Evolutionary conservation across 2,797 vertebrate genomes (phyloP), one percentile per base, ranked within the genome.

Genomic region (Lacerta viridis): DNA sequence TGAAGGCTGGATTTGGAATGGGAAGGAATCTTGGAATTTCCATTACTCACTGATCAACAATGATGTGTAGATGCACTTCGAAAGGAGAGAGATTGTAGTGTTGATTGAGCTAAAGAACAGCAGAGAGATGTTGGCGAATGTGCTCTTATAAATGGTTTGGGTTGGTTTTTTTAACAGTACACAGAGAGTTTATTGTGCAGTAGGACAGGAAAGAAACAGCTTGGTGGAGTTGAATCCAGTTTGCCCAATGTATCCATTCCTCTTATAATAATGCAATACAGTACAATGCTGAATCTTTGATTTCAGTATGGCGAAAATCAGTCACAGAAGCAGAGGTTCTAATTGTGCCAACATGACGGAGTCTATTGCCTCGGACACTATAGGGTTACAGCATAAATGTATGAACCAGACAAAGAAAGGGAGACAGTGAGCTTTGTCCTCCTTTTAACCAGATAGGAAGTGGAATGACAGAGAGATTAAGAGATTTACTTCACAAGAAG

Each of bases 391-490:
- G 25, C 77, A 25, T n/a, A 76, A 85, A 89, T 76, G n/a, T 46
- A 50, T 80, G n/a, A 81, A 2, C 77, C 55, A 81, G 61, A 81
- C 77, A 81, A 84, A 89, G 78, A 11, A 74, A 74, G 17, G 83
- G 55, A 89, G 78, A 68, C 77, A 85, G 83, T 55, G 64, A 81
- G 88, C 83, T 89, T 89, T 85, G 83, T 66, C 33, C 77, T 85
- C 50, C 77, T 89, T 64, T 85, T 76, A 89, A 85, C 55, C 71
- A 75, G 83, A 85, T 85, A 74, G 82, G 76, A 88, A 84, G 68
- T 79, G 55, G 55, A 84, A 59, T 88, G 76, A 81, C 78, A 85
- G 83, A 85, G 83, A 89, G 78, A 88, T 84, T 88, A 88, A 84
- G 71, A 84, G 87, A 79, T 80, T 85, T 85, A 43, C 43, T 89